A percentile compares a stretch with the other conserved stretches of the same genome.
phyloP scores from a whole-genome alignment of 2,888 invertebrate species.

The Habrosyne pyritoides region DNA sequence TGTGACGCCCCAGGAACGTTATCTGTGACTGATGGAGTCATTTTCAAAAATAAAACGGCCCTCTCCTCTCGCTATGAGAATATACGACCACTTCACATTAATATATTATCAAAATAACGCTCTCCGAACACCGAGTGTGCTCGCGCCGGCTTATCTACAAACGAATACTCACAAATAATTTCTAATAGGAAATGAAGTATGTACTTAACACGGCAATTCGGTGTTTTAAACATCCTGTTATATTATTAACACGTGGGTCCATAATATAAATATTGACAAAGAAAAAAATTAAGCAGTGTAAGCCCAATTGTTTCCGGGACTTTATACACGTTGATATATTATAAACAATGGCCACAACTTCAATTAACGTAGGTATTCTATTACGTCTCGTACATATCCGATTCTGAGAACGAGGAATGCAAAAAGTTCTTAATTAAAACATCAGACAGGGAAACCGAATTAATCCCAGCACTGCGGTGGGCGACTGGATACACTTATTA shows the following conservation, averaged over 20 bases:
- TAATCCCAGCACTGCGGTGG: slow-evolving; percentile 58
- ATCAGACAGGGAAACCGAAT: slow-evolving; percentile 63
- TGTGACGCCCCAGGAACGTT: slow-evolving; percentile 64
- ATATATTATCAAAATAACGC: slow-evolving; percentile 76
- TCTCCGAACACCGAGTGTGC: slow-evolving; percentile 52
- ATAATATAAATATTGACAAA: slow-evolving; percentile 71
- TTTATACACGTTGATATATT: slow-evolving; percentile 16
- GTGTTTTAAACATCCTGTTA: slow-evolving; percentile 77
- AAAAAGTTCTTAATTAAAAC: slow-evolving; percentile 68
- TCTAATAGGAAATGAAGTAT: slow-evolving; percentile 73
- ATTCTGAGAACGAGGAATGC: slow-evolving; percentile 24
- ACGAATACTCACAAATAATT: slow-evolving; percentile 70
- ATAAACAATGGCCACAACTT: slow-evolving; percentile 4
- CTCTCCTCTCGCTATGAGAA: slow-evolving; percentile 62
- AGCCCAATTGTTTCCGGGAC: slow-evolving; percentile 61
- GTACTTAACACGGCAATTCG: slow-evolving; percentile 68
- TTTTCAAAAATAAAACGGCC: slow-evolving; percentile 80
- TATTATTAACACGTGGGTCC: slow-evolving; percentile 70
- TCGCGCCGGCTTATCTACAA: slow-evolving; percentile 63
- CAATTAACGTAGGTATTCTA: slow-evolving; percentile 12
- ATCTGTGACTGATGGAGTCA: slow-evolving; percentile 79
- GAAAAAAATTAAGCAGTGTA: slow-evolving; percentile 59
- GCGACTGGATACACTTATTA: slow-evolving; percentile 61
- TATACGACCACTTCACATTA: slow-evolving; percentile 71
- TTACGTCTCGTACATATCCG: slow-evolving; percentile 5